A percentile compares a stretch with the other conserved stretches of the same genome.
phyloP scores from a whole-genome alignment of 2,113 vertebrate species.

The Centropus bengalensis region DNA sequence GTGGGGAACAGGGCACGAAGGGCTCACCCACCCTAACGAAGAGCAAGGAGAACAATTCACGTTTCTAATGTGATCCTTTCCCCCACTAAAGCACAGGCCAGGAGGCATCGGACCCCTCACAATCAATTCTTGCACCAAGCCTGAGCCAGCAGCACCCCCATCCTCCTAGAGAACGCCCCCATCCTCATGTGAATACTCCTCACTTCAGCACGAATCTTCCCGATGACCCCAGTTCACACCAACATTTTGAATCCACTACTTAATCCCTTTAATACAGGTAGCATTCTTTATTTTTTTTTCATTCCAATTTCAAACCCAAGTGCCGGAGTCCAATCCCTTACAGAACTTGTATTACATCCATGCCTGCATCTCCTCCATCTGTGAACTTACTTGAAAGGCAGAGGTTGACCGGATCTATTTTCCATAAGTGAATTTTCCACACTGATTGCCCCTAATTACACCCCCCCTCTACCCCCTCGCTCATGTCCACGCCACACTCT shows the following conservation, averaged over 20 bases:
- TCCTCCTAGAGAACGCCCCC: neutral
- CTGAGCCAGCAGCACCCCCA: neutral
- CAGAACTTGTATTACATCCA: constrained; percentile 35
- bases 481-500: neutral
- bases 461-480: neutral
- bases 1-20: neutral
- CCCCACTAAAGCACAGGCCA: neutral
- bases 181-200: neutral
- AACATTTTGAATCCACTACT: neutral
- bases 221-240: neutral
- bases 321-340: neutral
- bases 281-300: neutral
- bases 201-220: neutral
- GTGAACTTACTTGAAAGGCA: constrained; percentile 25
- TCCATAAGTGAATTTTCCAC: constrained; percentile 43
- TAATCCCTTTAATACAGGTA: neutral
- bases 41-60: neutral
- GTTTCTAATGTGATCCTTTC: neutral
- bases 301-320: neutral
- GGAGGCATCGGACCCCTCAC: neutral
- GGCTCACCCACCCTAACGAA: neutral
- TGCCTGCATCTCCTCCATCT: neutral
- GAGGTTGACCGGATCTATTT: neutral
- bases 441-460: constrained; percentile 34
- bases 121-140: neutral